Evolutionary conservation across 2,888 invertebrate species (phyloP), one percentile per base, ranked within the genome.

Genomic region (Ptychoptera contaminata): DNA sequence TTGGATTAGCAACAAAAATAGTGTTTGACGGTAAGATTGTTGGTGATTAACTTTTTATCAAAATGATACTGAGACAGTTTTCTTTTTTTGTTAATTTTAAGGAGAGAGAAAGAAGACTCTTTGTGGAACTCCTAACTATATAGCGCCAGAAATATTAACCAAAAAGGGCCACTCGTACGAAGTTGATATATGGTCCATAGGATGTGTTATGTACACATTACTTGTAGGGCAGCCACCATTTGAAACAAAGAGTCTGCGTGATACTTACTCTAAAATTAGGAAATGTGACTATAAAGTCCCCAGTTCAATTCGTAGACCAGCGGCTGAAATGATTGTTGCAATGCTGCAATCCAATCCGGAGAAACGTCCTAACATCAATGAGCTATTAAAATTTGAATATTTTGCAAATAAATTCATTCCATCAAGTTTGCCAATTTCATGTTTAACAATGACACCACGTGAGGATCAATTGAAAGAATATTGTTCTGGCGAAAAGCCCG

Each of bases 111-210:
- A 81, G 59, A 91, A 92, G 67, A 99, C 98, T 11, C 69, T 99
- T 40, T 99, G 98, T 60, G 98, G 98, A n/a, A 99, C 98, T 7
- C 98, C 98, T 2, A 99, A 99, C 68, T 99, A 99, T 63, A 97
- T 99, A 55, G 98, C 98, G 1, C 98, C 97, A 0, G 98, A 99
- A 67, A 93, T 99, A 56, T 69, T 99, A 54, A 84, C 80, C 40
- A 98, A 97, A 66, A 85, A 86, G 60, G 98, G 98, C 0, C 98
- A 99, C 67, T 94, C 96, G 36, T 98, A 83, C 62, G 97, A 97
- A 71, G 98, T 97, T 8, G 98, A 99, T 66, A 80, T 97, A 50
- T 99, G 98, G 98, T 97, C 97, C 30, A 76, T 98, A 58, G 98
- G 96, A n/a, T 96, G 92, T 67, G 94, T 97, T 54, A 82, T 97